phyloP scores from a whole-genome alignment of 2,888 invertebrate species.

The Pollenia griseotomentosa region DNA sequence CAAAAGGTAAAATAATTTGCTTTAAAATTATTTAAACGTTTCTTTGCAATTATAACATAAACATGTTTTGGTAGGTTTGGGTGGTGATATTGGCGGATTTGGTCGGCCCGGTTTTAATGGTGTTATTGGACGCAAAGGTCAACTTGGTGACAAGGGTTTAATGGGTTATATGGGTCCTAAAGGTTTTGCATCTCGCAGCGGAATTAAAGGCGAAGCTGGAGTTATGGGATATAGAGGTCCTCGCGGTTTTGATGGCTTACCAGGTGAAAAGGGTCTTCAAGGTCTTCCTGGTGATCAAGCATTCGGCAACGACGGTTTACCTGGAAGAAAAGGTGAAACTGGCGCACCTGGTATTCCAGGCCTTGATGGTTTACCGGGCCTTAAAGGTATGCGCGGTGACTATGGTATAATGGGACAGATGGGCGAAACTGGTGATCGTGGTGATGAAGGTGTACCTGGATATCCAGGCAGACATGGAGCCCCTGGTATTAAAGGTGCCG shows the following conservation, averaged over 20 bases:
- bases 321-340: slow-evolving; percentile 86
- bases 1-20: slow-evolving; percentile 78
- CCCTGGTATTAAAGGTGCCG: slow-evolving; percentile 84
- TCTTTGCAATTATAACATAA: not conserved
- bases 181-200: slow-evolving; percentile 87
- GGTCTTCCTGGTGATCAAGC: slow-evolving; percentile 87
- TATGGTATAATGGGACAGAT: slow-evolving; percentile 86
- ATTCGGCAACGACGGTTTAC: slow-evolving; percentile 83
- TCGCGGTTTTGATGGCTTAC: slow-evolving; percentile 80
- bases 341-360: slow-evolving; percentile 87
- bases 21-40: not conserved
- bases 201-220: slow-evolving; percentile 87
- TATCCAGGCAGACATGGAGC: slow-evolving; percentile 84
- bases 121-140: slow-evolving; percentile 80
- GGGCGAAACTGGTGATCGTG: slow-evolving; percentile 85
- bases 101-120: slow-evolving; percentile 80
- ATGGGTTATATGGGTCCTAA: slow-evolving; percentile 79
- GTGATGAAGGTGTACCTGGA: slow-evolving; percentile 81
- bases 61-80: slow-evolving; percentile 74
- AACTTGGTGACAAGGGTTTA: slow-evolving; percentile 78
- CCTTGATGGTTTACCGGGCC: slow-evolving; percentile 85
- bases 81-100: slow-evolving; percentile 79
- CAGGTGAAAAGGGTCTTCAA: slow-evolving; percentile 85
- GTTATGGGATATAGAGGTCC: slow-evolving; percentile 84
- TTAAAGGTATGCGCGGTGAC: slow-evolving; percentile 83